phyloP scores from a whole-genome alignment of 2,113 vertebrate genomes.

The Casuarius casuarius region DNA sequence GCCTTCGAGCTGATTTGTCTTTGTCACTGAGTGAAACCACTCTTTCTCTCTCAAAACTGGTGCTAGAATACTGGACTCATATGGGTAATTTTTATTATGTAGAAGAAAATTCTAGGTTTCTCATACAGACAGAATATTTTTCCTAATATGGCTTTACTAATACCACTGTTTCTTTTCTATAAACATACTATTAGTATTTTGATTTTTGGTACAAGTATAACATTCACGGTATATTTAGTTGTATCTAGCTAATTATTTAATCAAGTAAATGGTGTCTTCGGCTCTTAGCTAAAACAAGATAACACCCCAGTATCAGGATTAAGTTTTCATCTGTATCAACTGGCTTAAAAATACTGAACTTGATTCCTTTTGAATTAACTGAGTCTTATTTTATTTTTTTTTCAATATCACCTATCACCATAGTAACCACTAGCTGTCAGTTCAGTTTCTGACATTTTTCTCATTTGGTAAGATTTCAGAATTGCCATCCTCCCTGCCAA shows the following conservation, averaged over 20 bases:
- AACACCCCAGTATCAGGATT: constrained; percentile 76
- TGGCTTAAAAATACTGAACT: constrained; percentile 85
- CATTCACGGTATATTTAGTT: constrained; percentile 64
- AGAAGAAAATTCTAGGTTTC: constrained; percentile 9
- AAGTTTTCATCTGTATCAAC: constrained; percentile 83
- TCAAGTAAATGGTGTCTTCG: constrained; percentile 76
- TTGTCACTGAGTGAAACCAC: constrained; percentile 21
- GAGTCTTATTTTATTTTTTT: constrained; percentile 84
- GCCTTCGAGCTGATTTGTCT: constrained; percentile 52
- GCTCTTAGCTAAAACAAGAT: constrained; percentile 70
- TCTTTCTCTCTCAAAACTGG: not conserved
- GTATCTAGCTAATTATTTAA: constrained; percentile 61
- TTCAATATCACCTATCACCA: constrained; percentile 91
- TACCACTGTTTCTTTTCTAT: constrained; percentile 13
- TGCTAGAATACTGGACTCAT: constrained; percentile 12
- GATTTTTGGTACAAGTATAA: constrained; percentile 46
- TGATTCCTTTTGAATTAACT: constrained; percentile 88
- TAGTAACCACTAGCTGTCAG: constrained; percentile 90
- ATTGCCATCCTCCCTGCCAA: constrained; percentile 98
- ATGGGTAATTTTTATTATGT: not conserved
- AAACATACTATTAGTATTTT: not conserved
- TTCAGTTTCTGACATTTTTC: constrained; percentile 98
- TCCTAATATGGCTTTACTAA: constrained; percentile 13
- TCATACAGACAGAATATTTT: constrained; percentile 5
- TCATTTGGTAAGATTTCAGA: constrained; percentile 98